Base-by-base conservation (phyloP, 2,888 invertebrate species). In the Kryphioiulus occultus region DNA sequence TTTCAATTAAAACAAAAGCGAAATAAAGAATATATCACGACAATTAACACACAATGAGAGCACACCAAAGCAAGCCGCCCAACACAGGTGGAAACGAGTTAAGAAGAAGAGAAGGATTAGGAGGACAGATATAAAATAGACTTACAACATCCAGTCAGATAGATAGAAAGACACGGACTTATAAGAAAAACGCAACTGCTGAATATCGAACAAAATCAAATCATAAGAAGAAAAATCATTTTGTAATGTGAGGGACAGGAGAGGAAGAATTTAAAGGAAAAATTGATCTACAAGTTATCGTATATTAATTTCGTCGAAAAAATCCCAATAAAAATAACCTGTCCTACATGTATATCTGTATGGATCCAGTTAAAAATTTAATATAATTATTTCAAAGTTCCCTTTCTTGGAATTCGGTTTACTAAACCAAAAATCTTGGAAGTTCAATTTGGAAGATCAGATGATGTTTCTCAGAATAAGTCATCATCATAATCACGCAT, bases 41-140 rank as follows among this genome's bases (percentile, higher is more conserved):
- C 87, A 87, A 85, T 87, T 82, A 82, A 87, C 87, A 87, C 82
- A 87, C 87, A 87, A 82, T 59, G 59, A 78, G 87, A 82, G 87
- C 87, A 87, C 87, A 87, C 82, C 87, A 87, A 87, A 87, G 87
- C 87, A 87, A 87, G 87, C 87, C 87, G 82, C 85, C 87, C 87
- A 87, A 87, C 87, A 87, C 87, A 87, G 78, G 42, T 35, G 83
- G 86, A 86, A 68, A 59, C 22, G 68, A 39, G 86, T 86, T 86
- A 39, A 68, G 47, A 68, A 86, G 86, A 68, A 59, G 59, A 86
- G 59, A 68, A 83, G 59, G 86, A 26, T 17, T 12, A 68, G 86
- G 39, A 44, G 39, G 30, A 86, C 53, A 32, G 86, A n/a, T n/a
- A 53, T 30, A 44, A 86, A 47, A 86, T 86, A 30, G 53, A 83